phyloP scores from a whole-genome alignment of 2,797 vertebrate species.

The Falco naumanni region DNA sequence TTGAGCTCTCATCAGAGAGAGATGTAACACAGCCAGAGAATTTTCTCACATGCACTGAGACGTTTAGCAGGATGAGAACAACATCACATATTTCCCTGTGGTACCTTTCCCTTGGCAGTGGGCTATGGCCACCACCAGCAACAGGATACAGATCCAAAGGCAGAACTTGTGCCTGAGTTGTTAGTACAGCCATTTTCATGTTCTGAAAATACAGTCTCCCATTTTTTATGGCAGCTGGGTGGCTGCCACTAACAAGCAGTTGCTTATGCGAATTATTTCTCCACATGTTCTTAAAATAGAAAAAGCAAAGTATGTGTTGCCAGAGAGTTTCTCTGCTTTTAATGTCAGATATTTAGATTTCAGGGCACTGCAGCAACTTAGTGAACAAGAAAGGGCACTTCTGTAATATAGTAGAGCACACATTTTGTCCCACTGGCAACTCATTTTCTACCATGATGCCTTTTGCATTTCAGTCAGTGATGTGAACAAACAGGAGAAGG shows the following conservation, averaged over 20 bases:
- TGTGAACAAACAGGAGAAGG: background rate
- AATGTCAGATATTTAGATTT: background rate
- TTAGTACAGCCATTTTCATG: background rate
- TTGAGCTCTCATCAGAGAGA: background rate
- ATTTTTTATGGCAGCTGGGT: slow-evolving; percentile 1
- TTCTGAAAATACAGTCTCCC: slow-evolving; percentile 3
- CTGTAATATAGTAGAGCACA: background rate
- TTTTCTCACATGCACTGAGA: background rate
- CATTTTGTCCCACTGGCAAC: background rate
- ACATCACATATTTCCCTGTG: background rate
- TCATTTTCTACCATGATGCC: background rate
- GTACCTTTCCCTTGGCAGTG: background rate
- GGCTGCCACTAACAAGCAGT: slow-evolving; percentile 59
- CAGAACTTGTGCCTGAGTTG: background rate
- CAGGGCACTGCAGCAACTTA: background rate
- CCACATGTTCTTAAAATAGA: slow-evolving; percentile 47
- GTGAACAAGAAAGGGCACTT: background rate
- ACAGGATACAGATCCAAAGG: background rate
- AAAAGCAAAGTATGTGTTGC: background rate
- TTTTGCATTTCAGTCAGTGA: background rate
- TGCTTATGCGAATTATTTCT: slow-evolving; percentile 50
- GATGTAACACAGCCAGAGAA: background rate
- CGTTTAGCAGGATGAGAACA: background rate
- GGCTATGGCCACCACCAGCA: background rate
- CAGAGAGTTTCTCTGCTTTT: background rate